A percentile compares a stretch with the other conserved stretches of the same genome.
Conservation (phyloP, 92 coral and sea anemone genomes). For the Zoanthus gigantus region DNA sequence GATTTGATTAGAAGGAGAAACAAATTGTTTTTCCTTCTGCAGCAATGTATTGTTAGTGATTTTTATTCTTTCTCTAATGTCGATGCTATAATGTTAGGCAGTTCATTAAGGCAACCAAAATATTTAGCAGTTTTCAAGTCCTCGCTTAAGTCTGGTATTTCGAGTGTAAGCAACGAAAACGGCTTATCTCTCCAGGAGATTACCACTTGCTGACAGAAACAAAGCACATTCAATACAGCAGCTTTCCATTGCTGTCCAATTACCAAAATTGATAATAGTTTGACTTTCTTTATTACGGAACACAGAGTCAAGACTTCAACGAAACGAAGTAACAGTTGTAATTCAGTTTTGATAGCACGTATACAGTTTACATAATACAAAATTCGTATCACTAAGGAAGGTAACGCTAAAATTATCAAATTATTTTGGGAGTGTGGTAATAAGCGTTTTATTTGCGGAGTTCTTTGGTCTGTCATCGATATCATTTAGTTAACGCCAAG, state of each 20-base stretch:
- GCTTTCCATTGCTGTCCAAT: slow-evolving; percentile 27
- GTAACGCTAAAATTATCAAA: background rate
- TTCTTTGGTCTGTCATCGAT: slow-evolving; percentile 39
- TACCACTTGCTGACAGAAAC: slow-evolving; percentile 28
- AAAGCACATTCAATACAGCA: slow-evolving; percentile 29
- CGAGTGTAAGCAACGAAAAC: slow-evolving; percentile 10
- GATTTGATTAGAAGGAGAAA: background rate
- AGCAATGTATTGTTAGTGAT: background rate
- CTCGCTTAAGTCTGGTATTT: slow-evolving; percentile 42
- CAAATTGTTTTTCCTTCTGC: background rate
- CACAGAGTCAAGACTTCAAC: background rate
- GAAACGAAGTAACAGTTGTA: background rate
- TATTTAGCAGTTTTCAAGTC: slow-evolving; percentile 42
- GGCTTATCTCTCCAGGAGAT: slow-evolving; percentile 46
- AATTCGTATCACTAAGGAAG: background rate
- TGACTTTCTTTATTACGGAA: background rate
- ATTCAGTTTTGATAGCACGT: background rate
- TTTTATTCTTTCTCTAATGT: background rate
- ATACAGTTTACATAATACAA: too few species aligned
- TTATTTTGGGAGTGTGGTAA: background rate
- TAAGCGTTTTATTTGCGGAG: slow-evolving; percentile 25
- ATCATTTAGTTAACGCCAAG: slow-evolving; percentile 32
- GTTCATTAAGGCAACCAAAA: slow-evolving; percentile 12
- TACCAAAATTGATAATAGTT: slow-evolving; percentile 25
- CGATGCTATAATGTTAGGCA: slow-evolving; percentile 1